Conservation (phyloP, 2,797 vertebrate species). For the Anguilla anguilla region DNA sequence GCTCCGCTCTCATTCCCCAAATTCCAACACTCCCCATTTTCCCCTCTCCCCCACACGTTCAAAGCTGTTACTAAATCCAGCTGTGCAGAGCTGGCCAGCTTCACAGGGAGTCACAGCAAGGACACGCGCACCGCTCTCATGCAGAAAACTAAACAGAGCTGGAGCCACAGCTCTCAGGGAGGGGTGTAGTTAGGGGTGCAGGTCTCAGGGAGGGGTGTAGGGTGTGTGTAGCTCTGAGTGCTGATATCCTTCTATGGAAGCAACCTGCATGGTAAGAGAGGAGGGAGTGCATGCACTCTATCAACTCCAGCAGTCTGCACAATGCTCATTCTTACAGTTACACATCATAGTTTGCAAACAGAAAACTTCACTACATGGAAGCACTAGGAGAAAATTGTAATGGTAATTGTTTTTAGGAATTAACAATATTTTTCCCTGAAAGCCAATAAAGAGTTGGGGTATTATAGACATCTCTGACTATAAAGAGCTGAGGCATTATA, state of each 20-base stretch:
- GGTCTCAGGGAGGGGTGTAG: background rate
- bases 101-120: slow-evolving; percentile 16
- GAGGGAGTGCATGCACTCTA: background rate
- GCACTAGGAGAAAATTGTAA: background rate
- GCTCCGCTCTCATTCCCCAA: slow-evolving; percentile 14
- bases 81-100: background rate
- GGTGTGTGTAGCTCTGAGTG: background rate
- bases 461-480: background rate
- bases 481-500: background rate
- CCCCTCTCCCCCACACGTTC: slow-evolving; percentile 1
- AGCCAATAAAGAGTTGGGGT: background rate
- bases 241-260: slow-evolving; percentile 10
- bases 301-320: slow-evolving; percentile 8
- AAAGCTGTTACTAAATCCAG: slow-evolving; percentile 17
- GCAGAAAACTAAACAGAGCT: background rate
- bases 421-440: background rate
- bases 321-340: background rate
- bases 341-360: background rate
- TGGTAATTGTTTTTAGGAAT: background rate
- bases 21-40: slow-evolving; percentile 3
- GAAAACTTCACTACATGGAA: background rate
- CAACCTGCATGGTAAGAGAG: background rate
- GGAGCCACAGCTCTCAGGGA: background rate
- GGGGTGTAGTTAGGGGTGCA: background rate
- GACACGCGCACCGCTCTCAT: background rate